Base-by-base conservation (phyloP, 1,140 invertebrate species). In the Odontomachus brunneus region DNA sequence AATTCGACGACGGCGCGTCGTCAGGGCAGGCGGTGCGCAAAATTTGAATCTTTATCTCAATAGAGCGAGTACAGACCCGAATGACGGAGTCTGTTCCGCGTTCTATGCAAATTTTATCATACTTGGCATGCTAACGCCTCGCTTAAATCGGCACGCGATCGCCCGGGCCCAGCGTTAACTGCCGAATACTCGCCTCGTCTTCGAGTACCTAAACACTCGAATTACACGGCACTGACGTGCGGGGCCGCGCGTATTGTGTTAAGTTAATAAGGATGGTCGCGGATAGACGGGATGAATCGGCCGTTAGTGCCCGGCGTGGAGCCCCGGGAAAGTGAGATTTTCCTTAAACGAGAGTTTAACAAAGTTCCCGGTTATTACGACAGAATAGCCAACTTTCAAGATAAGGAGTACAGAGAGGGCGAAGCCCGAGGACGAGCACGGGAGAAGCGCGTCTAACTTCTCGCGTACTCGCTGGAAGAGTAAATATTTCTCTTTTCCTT, bases 351-450 rank as follows among this genome's bases (percentile, higher is more conserved):
- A 88, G 86, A 88, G 83, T 85, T 85, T 85, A 88, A 88, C 87
- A 88, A 88, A 88, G 86, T 88, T 88, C 84, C 86, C 44, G 73
- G 84, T 85, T 88, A 88, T 83, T 88, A 88, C 80, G 80, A 88
- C 73, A 63, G 84, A 83, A 85, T 82, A 83, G 87, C 66, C 67
- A 81, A 88, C 67, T 88, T 88, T 63, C 49, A 62, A 85, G 84
- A 85, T 85, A 88, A 88, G 85, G 66, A 75, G 57, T 55, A 87
- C 65, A 84, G 81, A 84, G 81, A 75, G 63, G 53, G 59, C 51
- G 55, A 38, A 82, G 83, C 48, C 59, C 71, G 26, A 63, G 57
- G 44, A 44, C 3, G 73, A 59, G 17, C 33, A 26, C 14, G 60
- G 14, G 12, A 24, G 26, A n/a, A 38, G 33, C 38, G 38, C 38